Percentiles rank a stretch among this genome's conserved stretches.
Conservation (phyloP, 2,888 invertebrate species). For the Callyntrura sp. region DNA sequence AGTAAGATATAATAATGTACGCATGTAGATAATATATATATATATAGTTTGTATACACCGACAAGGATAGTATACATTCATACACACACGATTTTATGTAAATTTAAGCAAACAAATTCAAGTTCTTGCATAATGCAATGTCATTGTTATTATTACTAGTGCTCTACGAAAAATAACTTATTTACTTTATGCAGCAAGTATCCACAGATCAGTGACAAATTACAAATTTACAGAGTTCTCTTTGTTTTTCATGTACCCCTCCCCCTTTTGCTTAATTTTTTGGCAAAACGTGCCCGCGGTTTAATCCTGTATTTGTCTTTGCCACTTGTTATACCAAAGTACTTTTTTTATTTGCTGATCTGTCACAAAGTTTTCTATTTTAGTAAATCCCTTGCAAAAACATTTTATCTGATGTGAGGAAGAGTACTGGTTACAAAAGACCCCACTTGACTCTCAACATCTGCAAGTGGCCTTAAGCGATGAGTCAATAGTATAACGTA, state of each 20-base stretch:
- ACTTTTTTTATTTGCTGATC: constrained; percentile 31
- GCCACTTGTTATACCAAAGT: not conserved
- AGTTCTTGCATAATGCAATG: too few species aligned
- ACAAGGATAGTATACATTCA: too few species aligned
- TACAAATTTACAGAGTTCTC: not conserved
- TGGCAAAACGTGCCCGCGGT: not conserved
- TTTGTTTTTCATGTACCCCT: not conserved
- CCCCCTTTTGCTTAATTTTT: not conserved
- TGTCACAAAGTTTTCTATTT: constrained; percentile 1
- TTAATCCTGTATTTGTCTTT: not conserved
- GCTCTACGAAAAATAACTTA: too few species aligned
- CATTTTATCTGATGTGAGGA: constrained; percentile 10
- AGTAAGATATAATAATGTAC: too few species aligned
- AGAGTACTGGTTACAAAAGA: not conserved
- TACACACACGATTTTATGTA: too few species aligned
- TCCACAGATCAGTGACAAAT: too few species aligned
- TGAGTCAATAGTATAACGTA: not conserved
- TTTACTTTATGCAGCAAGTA: too few species aligned
- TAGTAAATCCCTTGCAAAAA: not conserved
- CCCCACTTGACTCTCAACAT: not conserved
- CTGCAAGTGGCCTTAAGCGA: not conserved
- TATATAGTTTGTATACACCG: too few species aligned
- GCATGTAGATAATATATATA: not conserved
- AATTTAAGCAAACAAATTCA: too few species aligned
- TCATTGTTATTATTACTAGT: too few species aligned